Base-by-base conservation (phyloP, 1,140 invertebrate genomes). In the Papilio polyxenes region DNA sequence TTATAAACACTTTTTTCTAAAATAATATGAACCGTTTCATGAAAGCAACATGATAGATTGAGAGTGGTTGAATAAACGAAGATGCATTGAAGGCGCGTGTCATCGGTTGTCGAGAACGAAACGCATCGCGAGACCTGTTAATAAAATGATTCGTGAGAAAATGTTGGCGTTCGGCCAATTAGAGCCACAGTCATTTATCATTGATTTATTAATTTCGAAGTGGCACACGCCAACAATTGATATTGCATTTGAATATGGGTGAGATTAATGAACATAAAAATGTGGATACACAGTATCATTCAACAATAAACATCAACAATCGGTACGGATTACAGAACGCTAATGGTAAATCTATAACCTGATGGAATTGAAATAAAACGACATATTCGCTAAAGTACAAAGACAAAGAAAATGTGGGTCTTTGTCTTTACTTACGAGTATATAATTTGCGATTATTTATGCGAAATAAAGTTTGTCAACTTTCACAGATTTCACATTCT, bases 161-260 rank as follows among this genome's bases (percentile, higher is more conserved):
- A 81, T 81, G 75, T 85, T 88, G 88, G 87, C 88, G 84, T 49
- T 23, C 72, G 51, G 62, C 87, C 87, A 89, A 85, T 85, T 83
- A 85, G 79, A 80, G 77, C 80, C 82, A 83, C 82, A 82, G 82
- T 77, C 80, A 85, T 89, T 86, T 83, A 83, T 86, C 85, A 80
- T 82, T 79, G 83, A 88, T 85, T 85, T 89, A 88, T 89, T 85
- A 85, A 87, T 87, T 85, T 85, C 82, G 81, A 82, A 80, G 83
- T 84, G 85, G 82, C 79, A 75, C 82, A 84, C 79, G 82, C 81
- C 86, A 85, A 84, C 79, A 83, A 87, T 82, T 83, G 85, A 75
- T 83, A 83, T 53, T 40, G 51, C 75, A 31, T 56, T 56, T 56
- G 75, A 37, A 77, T 77, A 53, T 53, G 49, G 31, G 49, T 53